Evolutionary conservation across 2,113 vertebrate genomes (phyloP).

Genomic region (Rallus limicola): DNA sequence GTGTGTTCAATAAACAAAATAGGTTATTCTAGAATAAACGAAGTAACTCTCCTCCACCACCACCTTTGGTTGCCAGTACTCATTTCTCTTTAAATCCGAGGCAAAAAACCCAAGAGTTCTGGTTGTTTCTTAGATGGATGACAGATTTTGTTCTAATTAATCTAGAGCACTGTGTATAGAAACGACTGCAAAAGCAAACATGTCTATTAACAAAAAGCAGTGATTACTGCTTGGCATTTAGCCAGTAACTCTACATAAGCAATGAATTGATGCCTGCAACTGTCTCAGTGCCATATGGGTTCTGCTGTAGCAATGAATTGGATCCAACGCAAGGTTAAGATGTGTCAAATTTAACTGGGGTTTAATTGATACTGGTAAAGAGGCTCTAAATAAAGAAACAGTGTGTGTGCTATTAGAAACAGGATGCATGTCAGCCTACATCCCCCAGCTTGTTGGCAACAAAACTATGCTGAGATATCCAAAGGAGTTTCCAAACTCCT

Average conservation of each 20-base stretch:
- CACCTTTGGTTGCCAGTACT: slow-evolving; percentile 19
- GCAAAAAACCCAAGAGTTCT: slow-evolving; percentile 57
- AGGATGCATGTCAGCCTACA: slow-evolving; percentile 70
- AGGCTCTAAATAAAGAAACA: slow-evolving; percentile 85
- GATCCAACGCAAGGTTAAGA: slow-evolving; percentile 88
- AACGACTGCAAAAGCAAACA: slow-evolving; percentile 88
- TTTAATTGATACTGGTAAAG: slow-evolving; percentile 90
- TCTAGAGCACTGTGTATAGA: slow-evolving; percentile 82
- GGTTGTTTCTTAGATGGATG: slow-evolving; percentile 77
- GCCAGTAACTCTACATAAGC: slow-evolving; percentile 84
- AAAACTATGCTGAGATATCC: slow-evolving; percentile 59
- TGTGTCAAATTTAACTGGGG: slow-evolving; percentile 90
- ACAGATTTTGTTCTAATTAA: slow-evolving; percentile 86
- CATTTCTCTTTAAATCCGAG: slow-evolving; percentile 61
- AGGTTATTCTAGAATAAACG: slow-evolving; percentile 50
- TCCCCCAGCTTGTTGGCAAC: slow-evolving; percentile 68
- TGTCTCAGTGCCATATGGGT: slow-evolving; percentile 88
- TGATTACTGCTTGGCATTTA: slow-evolving; percentile 80
- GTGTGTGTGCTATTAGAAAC: slow-evolving; percentile 74
- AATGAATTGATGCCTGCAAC: slow-evolving; percentile 85
- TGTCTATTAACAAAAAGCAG: slow-evolving; percentile 88
- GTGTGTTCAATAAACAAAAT: neutral
- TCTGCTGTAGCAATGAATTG: slow-evolving; percentile 85
- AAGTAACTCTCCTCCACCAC: neutral
- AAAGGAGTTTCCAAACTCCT: slow-evolving; percentile 74